Percentiles rank a stretch among this genome's conserved stretches.
Evolutionary conservation across 1,140 invertebrate species (phyloP).

Genomic region (Plutomurus gul): DNA sequence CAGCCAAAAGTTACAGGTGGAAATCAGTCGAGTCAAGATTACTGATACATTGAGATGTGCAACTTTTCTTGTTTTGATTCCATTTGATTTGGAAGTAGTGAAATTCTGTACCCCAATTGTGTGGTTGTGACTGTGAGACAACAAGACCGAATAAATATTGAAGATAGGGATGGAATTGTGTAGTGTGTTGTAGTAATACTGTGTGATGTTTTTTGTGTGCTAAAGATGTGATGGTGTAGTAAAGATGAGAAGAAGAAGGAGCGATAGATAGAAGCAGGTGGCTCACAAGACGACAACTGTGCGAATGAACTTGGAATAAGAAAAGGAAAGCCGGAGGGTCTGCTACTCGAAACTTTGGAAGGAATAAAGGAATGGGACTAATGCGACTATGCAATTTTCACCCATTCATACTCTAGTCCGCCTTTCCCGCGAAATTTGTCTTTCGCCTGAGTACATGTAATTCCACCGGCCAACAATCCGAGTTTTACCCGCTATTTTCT

Average conservation of each 20-base stretch:
- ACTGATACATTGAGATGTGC: too few relatives aligned
- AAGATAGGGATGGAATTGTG: background rate
- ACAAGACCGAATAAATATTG: too few relatives aligned
- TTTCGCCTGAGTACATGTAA: background rate
- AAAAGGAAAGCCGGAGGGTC: conserved; percentile 12
- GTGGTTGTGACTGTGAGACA: too few relatives aligned
- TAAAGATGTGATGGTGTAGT: background rate
- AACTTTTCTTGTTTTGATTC: too few relatives aligned
- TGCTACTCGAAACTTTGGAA: background rate
- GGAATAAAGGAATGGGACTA: background rate
- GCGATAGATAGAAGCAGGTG: background rate
- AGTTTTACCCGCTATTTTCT: too few relatives aligned
- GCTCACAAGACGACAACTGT: conserved; percentile 32
- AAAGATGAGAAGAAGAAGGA: background rate
- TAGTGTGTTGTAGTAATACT: background rate
- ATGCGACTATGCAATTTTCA: conserved; percentile 8
- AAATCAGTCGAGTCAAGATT: too few relatives aligned
- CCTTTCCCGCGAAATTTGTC: background rate
- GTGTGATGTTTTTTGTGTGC: background rate
- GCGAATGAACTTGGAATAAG: conserved; percentile 31
- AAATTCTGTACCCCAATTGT: too few relatives aligned
- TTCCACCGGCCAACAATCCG: too few relatives aligned
- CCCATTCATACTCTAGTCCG: background rate
- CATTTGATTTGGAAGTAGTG: too few relatives aligned
- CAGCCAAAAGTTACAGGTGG: too few relatives aligned